These are phyloP conservation scores for Stenurella melanura DNA, from an alignment of 2,888 invertebrate genomes.

Conservation along the genomic window DNA sequence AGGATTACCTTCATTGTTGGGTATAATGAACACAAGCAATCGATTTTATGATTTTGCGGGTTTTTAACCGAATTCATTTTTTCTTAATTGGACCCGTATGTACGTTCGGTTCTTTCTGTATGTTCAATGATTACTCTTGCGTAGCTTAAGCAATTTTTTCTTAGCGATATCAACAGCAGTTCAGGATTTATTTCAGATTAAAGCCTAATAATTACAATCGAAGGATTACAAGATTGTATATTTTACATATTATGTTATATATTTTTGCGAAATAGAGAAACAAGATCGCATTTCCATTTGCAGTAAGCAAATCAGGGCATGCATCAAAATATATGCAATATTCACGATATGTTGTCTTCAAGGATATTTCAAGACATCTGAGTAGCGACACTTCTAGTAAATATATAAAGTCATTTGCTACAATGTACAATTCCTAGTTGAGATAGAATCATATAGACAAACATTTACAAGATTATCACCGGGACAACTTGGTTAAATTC, in stretches of 20 bases:
- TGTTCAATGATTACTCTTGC: too few species aligned
- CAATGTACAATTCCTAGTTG: constrained; percentile 5
- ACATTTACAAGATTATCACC: constrained; percentile 24
- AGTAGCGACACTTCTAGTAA: constrained; percentile 29
- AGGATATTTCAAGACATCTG: constrained; percentile 23
- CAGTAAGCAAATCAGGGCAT: constrained; percentile 13
- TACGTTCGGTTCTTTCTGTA: too few species aligned
- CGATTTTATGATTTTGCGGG: too few species aligned
- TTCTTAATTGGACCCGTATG: too few species aligned
- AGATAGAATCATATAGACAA: constrained; percentile 5
- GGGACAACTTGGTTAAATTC: neutral
- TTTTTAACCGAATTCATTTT: too few species aligned
- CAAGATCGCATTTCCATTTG: constrained; percentile 4
- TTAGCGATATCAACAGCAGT: too few species aligned
- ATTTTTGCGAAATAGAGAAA: neutral
- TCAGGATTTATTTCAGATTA: too few species aligned
- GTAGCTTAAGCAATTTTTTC: too few species aligned
- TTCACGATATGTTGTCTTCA: constrained; percentile 30
- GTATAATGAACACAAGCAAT: too few species aligned
- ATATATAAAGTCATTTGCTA: constrained; percentile 23
- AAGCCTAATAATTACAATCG: neutral
- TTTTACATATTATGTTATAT: constrained; percentile 3
- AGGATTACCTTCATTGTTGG: too few species aligned
- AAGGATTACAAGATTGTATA: neutral
- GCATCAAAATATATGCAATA: constrained; percentile 31